Evolutionary conservation across 2,113 vertebrate genomes (phyloP).

Genomic region (Ciconia maguari): DNA sequence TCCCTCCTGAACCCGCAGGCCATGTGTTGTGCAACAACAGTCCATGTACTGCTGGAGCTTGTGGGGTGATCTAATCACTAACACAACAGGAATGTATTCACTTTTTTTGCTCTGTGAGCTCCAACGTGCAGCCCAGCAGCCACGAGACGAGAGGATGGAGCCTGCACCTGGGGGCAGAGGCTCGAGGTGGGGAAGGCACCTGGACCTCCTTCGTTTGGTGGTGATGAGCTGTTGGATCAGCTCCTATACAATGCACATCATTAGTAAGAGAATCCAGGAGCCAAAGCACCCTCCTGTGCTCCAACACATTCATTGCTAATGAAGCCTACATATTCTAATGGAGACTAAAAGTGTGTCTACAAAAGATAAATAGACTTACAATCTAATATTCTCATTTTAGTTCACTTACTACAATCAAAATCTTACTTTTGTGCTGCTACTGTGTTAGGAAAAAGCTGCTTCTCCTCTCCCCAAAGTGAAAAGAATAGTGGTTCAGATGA

Average conservation of each 20-base stretch:
- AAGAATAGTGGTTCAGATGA: background rate
- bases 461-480: background rate
- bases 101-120: background rate
- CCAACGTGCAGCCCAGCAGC: background rate
- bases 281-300: background rate
- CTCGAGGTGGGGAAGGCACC: background rate
- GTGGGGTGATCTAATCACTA: background rate
- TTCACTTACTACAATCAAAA: background rate
- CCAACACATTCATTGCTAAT: background rate
- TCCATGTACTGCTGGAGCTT: background rate
- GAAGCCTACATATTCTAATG: background rate
- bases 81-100: background rate
- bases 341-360: background rate
- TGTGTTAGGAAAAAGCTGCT: background rate
- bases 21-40: background rate
- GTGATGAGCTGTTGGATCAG: background rate
- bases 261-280: background rate
- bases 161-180: background rate
- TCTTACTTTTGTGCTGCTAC: background rate
- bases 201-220: background rate
- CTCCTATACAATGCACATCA: background rate
- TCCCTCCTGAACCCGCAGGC: background rate
- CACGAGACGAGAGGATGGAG: background rate
- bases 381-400: background rate
- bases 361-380: background rate